Conservation (phyloP, 2,888 invertebrate genomes). For the Synergus itoensis region DNA sequence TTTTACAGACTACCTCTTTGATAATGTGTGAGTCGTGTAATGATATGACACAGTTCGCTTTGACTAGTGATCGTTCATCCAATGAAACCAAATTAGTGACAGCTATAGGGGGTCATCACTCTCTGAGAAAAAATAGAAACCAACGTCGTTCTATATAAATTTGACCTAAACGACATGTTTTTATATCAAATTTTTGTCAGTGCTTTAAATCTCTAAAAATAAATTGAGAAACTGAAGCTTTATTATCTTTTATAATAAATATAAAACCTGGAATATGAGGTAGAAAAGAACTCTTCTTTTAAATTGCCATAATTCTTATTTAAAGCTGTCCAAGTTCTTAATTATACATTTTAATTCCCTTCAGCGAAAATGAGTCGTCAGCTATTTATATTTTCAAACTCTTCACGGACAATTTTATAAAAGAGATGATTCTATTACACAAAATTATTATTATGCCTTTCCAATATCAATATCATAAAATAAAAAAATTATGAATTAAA, state of each 20-base stretch:
- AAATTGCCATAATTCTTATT: neutral
- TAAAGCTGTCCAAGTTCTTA: neutral
- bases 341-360: neutral
- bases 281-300: neutral
- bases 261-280: neutral
- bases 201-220: neutral
- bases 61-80: neutral
- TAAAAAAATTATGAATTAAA: too few relatives aligned
- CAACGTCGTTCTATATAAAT: neutral
- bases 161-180: neutral
- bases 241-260: too few relatives aligned
- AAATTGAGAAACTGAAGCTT: too few relatives aligned
- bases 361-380: neutral
- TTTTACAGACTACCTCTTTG: neutral
- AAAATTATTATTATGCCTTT: too few relatives aligned
- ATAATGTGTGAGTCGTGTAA: conserved; percentile 34
- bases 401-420: neutral
- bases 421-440: neutral
- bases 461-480: too few relatives aligned
- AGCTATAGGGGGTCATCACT: neutral
- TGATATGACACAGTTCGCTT: conserved; percentile 25
- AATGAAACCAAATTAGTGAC: conserved; percentile 23
- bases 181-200: neutral
- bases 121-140: neutral
- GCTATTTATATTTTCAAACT: neutral